Base-by-base conservation (phyloP, 2,113 vertebrate species). In the Pollachius pollachius region DNA sequence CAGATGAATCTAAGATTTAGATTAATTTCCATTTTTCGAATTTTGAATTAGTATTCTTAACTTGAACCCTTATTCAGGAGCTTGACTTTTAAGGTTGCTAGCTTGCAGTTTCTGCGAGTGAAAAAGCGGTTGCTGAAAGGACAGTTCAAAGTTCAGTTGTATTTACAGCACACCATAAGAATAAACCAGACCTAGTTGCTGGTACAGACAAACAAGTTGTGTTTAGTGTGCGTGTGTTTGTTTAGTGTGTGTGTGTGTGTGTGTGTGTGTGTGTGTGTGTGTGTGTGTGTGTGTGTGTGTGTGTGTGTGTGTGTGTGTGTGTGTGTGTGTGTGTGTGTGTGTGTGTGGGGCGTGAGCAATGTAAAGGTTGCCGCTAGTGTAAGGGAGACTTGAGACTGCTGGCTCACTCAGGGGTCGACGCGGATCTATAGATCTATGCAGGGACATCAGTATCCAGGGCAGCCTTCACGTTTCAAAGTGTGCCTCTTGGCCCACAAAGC, bases 61-160 rank as follows among this genome's bases (percentile, higher is more conserved):
- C 9, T 9, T 48, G 12, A 48, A 13, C 41, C 8, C 41, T 48
- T 9, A 48, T 48, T 48, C 5, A 11, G 37, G 37, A 48, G 41
- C 6, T 48, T 2, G 9, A 48, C 23, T 52, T 18, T 5, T 34
- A 54, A 62, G 15, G 74, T 54, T 27, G 30, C 30, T 30, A n/a
- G 52, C 5, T 48, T 41, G 48, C 67, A 71, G 80, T 74, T 78
- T 83, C 67, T 78, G 68, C 68, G 67, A 56, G 63, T 27, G 37
- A 60, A 59, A 21, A 11, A 37, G 18, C 11, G 5, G 25, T 73
- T 84, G 72, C 70, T 58, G 62, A 77, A 79, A 83, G 79, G 81
- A 73, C 81, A 81, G 87, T 85, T 89, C 84, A 90, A 91, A 90
- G 90, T 90, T 89, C 89, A 88, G 70, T 68, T 68, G 62, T 81